Conservation (phyloP, 2,113 vertebrate species). For the Epinephelus fuscoguttatus region DNA sequence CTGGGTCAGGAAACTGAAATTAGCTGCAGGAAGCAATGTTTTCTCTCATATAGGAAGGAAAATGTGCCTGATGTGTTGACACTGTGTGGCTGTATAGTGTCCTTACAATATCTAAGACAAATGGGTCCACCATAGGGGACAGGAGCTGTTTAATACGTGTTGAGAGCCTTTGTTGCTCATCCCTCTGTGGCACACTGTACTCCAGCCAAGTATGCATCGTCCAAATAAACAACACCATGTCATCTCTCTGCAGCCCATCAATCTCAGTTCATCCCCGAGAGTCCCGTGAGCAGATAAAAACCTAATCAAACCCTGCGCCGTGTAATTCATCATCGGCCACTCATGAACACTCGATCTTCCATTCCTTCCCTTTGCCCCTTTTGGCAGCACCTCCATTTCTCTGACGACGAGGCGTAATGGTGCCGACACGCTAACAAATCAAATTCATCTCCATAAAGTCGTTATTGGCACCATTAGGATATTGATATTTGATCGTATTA, state of each 20-base stretch:
- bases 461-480: constrained; percentile 16
- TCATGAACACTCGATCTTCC: constrained; percentile 65
- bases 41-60: background rate
- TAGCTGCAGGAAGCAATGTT: background rate
- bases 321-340: constrained; percentile 75
- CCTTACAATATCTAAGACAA: constrained; percentile 13
- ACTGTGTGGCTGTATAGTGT: background rate
- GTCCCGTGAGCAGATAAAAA: constrained; percentile 80
- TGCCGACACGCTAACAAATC: constrained; percentile 56
- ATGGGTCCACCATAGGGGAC: background rate
- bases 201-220: constrained; percentile 50
- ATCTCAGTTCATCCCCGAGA: constrained; percentile 69
- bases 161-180: constrained; percentile 40
- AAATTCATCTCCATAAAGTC: constrained; percentile 6
- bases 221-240: constrained; percentile 73
- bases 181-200: constrained; percentile 21
- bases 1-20: constrained; percentile 8
- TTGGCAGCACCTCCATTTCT: constrained; percentile 54
- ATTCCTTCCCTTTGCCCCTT: constrained; percentile 29
- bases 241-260: constrained; percentile 68
- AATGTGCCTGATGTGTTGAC: background rate
- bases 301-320: constrained; percentile 76
- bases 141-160: background rate
- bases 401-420: constrained; percentile 31
- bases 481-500: background rate